These are phyloP conservation scores for Chelonus formosanus DNA, from an alignment of 2,888 invertebrate species.

Conservation along the genomic window DNA sequence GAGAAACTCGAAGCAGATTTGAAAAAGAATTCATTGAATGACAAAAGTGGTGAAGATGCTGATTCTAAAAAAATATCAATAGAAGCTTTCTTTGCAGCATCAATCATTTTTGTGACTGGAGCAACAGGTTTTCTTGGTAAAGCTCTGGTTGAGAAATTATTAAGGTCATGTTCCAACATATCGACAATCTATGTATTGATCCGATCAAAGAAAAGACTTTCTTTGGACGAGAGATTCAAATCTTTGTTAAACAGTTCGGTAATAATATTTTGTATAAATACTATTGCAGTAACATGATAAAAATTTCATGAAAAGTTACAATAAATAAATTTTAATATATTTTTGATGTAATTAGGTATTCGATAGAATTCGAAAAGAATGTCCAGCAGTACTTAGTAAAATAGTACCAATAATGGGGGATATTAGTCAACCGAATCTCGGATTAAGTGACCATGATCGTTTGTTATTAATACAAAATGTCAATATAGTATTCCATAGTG, in stretches of 20 bases:
- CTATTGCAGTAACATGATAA: no score
- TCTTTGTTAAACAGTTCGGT: slow-evolving; percentile 79
- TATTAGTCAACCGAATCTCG: slow-evolving; percentile 84
- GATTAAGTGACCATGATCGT: slow-evolving; percentile 82
- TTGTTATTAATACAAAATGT: slow-evolving; percentile 76
- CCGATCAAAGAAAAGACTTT: slow-evolving; percentile 77
- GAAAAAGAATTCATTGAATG: slow-evolving; percentile 43
- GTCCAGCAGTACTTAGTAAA: slow-evolving; percentile 78
- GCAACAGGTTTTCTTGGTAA: slow-evolving; percentile 94
- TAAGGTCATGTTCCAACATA: slow-evolving; percentile 84
- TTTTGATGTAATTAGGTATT: slow-evolving; percentile 70
- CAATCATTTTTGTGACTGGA: slow-evolving; percentile 70
- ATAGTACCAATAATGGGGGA: slow-evolving; percentile 85
- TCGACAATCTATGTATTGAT: slow-evolving; percentile 83
- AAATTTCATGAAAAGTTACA: no score
- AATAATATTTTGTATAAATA: slow-evolving; percentile 46
- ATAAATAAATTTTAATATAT: no score
- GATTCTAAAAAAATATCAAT: slow-evolving; percentile 51
- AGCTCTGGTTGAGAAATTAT: slow-evolving; percentile 89
- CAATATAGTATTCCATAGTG: slow-evolving; percentile 96
- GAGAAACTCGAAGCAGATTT: slow-evolving; percentile 53
- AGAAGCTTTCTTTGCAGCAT: slow-evolving; percentile 68
- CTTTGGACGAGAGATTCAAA: slow-evolving; percentile 75
- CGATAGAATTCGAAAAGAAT: slow-evolving; percentile 78
- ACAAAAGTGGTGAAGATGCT: slow-evolving; percentile 44